Evolutionary conservation across 2,888 invertebrate species (phyloP).

Genomic region (Lycia hirtaria): DNA sequence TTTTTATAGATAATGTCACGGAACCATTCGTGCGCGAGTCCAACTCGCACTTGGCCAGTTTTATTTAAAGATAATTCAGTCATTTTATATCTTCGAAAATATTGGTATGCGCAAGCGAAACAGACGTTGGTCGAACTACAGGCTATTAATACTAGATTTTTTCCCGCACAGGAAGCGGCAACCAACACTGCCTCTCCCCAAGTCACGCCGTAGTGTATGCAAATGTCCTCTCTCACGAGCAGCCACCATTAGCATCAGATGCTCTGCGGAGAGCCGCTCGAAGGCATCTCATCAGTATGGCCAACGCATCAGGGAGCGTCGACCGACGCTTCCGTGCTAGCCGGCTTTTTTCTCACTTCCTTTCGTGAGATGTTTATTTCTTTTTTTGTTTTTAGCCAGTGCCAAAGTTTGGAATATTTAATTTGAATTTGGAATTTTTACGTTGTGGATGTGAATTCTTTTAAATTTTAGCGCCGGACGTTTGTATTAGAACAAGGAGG

Average conservation of each 20-base stretch:
- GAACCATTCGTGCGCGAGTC: too few relatives aligned
- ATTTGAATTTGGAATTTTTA: constrained; percentile 12
- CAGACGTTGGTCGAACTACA: too few relatives aligned
- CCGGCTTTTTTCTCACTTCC: constrained; percentile 67
- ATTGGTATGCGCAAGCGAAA: too few relatives aligned
- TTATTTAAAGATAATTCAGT: too few relatives aligned
- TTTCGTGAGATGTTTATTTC: constrained; percentile 50
- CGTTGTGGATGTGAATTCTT: neutral
- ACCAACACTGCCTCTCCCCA: constrained; percentile 28
- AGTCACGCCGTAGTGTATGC: constrained; percentile 49
- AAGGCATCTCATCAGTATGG: constrained; percentile 61
- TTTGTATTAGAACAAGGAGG: too few relatives aligned
- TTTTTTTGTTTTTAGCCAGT: constrained; percentile 37
- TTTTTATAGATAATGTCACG: too few relatives aligned
- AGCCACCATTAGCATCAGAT: constrained; percentile 59
- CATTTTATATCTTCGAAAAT: too few relatives aligned
- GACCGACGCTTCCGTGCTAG: constrained; percentile 72
- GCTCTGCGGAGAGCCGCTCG: constrained; percentile 46
- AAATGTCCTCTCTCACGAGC: constrained; percentile 52
- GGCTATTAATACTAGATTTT: too few relatives aligned
- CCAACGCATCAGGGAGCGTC: constrained; percentile 62
- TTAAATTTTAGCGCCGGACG: too few relatives aligned
- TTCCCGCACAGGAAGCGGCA: too few relatives aligned
- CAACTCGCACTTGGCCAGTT: too few relatives aligned
- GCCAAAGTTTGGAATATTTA: constrained; percentile 24